Base-by-base conservation (phyloP, 2,113 vertebrate species). In the Chlamydotis undulata region DNA sequence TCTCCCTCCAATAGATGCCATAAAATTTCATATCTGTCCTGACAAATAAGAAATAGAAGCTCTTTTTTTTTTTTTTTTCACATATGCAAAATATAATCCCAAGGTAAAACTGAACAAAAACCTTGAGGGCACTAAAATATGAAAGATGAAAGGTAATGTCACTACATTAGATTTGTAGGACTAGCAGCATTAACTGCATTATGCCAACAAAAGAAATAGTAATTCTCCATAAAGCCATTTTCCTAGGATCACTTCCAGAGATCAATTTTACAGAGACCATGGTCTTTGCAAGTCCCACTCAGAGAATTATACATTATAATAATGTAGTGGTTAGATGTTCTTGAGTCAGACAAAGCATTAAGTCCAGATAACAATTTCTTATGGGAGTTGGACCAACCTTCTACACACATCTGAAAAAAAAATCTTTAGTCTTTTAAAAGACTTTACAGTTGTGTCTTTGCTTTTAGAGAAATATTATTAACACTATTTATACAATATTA, bases 41-140 rank as follows among this genome's bases (percentile, higher is more conserved):
- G 49, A 70, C 24, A 88, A 87, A 86, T 52, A 82, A 70, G 67
- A 92, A 69, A 74, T 65, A 83, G 68, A 57, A 89, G 39, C 9
- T 9, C 19, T 24, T 55, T 67, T 53, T 23, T 45, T 33, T 33
- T 52, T 64, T 33, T 52, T 64, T 49, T 43, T 41, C 5, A 59
- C 23, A 33, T 50, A 64, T 79, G 47, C 37, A 80, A 87, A 90
- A 76, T 93, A 81, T 50, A 60, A 87, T 76, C 29, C 61, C 43
- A 68, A 91, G 60, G 50, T 67, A 94, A 92, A 94, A 92, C 14
- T 39, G 52, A 83, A 84, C 26, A 78, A 94, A 92, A 90, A 55
- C 18, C 80, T 78, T 49, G 52, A 87, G 57, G 39, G 18, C 43
- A 70, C 37, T 87, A 78, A 87, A 77, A 74, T 68, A 43, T 26